Base-by-base conservation (phyloP, 1,140 invertebrate species). In the Zaprionus taronus region DNA sequence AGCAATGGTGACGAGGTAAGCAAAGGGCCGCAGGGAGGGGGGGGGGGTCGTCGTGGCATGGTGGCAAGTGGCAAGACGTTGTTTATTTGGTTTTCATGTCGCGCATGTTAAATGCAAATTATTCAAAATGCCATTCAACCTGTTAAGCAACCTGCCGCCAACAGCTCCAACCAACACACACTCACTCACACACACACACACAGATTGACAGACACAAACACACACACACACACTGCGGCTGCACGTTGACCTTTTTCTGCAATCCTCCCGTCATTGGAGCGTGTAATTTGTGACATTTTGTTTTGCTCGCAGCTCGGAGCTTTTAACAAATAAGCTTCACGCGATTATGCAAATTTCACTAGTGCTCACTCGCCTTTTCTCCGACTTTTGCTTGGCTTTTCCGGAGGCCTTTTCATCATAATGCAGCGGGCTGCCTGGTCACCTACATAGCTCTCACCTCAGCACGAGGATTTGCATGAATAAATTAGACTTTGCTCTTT, bases 51-150 rank as follows among this genome's bases (percentile, higher is more conserved):
- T n/a, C 1, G 11, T n/a, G 17, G 22, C 12, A 26, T 51, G 41
- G 66, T 26, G 58, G 17, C 22, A 60, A n/a, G 24, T 41, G 57
- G 47, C 63, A 83, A 81, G 82, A 80, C 78, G 66, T 89, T 87
- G 84, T 87, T 83, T 87, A 87, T 87, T 87, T 81, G 84, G 49
- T 67, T 87, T 89, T 87, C 84, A 87, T 87, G 84, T 87, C 84
- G 84, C 84, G 84, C 84, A 87, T 87, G 84, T 87, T 87, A 89
- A 87, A 83, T 89, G 81, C 81, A 87, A 87, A 87, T 87, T 87
- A 87, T 89, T 87, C 84, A 87, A 76, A 79, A 72, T 72, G 79
- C 78, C 68, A 34, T 83, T 75, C 11, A 41, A 56, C 63, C 63
- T 66, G 53, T 38, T 51, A 51, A 22, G 12, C 36, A 80, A 67